These are phyloP conservation scores for Onychorhynchus coronatus DNA, from an alignment of 2,113 vertebrate genomes.

Conservation along the genomic window DNA sequence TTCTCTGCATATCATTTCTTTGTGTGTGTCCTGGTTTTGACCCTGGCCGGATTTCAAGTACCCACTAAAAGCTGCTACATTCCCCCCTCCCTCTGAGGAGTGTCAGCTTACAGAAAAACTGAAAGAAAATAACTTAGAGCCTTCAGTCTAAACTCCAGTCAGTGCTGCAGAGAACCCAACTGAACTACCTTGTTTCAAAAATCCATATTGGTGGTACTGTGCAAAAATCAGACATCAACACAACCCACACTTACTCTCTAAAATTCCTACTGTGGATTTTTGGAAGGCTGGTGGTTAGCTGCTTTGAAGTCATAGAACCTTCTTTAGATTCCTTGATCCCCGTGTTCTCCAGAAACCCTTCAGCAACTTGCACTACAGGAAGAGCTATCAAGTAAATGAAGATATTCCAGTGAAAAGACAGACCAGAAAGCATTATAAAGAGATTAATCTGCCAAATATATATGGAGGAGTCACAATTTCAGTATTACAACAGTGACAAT, in stretches of 20 bases:
- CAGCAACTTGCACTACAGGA: not conserved
- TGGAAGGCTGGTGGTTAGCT: constrained; percentile 40
- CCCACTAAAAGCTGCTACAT: too few species aligned
- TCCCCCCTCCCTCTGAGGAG: too few species aligned
- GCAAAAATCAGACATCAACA: not conserved
- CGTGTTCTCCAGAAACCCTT: not conserved
- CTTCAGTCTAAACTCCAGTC: not conserved
- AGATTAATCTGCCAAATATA: not conserved
- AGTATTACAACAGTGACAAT: not conserved
- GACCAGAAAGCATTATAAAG: not conserved
- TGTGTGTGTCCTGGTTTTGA: too few species aligned
- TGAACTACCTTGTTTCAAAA: not conserved
- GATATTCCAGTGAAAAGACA: not conserved
- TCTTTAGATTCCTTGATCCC: constrained; percentile 12
- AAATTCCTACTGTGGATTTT: constrained; percentile 97
- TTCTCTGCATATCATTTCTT: not conserved
- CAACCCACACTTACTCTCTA: constrained; percentile 85
- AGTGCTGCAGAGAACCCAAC: not conserved
- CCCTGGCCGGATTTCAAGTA: too few species aligned
- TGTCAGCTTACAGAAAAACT: not conserved
- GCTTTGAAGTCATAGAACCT: not conserved
- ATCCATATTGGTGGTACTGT: fast-evolving
- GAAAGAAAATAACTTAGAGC: not conserved
- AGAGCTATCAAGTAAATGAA: constrained; percentile 1
- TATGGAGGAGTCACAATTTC: not conserved